These are phyloP conservation scores for Phymanthus crucifer DNA, from an alignment of 92 coral and sea anemone genomes.

Conservation along the genomic window DNA sequence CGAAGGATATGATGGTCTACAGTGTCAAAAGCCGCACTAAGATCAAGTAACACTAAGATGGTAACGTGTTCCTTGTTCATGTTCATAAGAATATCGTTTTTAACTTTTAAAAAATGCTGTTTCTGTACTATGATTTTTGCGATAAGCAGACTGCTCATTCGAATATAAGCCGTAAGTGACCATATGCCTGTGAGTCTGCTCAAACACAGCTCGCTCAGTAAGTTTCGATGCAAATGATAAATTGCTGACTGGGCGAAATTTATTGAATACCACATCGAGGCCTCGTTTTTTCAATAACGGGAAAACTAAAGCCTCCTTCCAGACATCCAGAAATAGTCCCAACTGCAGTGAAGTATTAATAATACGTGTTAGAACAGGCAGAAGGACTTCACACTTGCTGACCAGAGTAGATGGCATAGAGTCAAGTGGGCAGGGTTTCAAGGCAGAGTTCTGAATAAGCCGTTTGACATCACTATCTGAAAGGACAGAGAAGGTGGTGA, in stretches of 20 bases:
- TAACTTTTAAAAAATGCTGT: constrained; percentile 30
- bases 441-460: constrained; percentile 6
- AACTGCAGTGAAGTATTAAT: constrained; percentile 40
- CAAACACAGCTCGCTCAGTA: constrained; percentile 33
- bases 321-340: constrained; percentile 29
- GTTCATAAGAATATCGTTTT: constrained; percentile 35
- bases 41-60: constrained; percentile 40
- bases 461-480: constrained; percentile 19
- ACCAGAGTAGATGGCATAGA: constrained; percentile 58
- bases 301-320: constrained; percentile 55
- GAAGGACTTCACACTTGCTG: constrained; percentile 35
- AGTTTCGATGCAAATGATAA: constrained; percentile 41
- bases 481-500: constrained; percentile 13
- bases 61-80: constrained; percentile 60
- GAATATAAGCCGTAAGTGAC: constrained; percentile 30
- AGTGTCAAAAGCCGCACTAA: constrained; percentile 34
- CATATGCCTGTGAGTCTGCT: constrained; percentile 24
- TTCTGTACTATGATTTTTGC: constrained; percentile 41
- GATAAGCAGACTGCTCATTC: constrained; percentile 34
- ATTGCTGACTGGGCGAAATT: not conserved
- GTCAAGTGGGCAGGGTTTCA: constrained; percentile 41
- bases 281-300: constrained; percentile 42
- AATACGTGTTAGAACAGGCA: constrained; percentile 21
- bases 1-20: constrained; percentile 36
- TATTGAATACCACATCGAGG: not conserved